These are phyloP conservation scores for Microplitis manilae DNA, from an alignment of 2,888 invertebrate species.

Conservation along the genomic window DNA sequence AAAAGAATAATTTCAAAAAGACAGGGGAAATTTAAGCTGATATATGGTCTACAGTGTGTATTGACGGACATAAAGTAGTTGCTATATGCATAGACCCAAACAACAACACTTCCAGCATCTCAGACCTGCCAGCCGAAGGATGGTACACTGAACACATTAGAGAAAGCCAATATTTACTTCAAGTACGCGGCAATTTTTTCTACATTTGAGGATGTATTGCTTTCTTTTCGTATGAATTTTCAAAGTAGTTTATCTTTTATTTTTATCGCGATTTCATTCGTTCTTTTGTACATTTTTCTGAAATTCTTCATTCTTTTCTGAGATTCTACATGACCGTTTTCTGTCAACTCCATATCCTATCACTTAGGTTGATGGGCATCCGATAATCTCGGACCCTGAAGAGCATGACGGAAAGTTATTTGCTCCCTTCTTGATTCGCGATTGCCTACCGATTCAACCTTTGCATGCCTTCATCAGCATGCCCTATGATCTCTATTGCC, in stretches of 20 bases:
- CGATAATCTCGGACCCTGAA: slow-evolving; percentile 49
- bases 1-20: slow-evolving; percentile 61
- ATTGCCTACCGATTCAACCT: slow-evolving; percentile 50
- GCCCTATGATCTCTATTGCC: slow-evolving; percentile 54
- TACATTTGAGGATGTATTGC: too few species aligned
- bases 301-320: background rate
- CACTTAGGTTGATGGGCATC: slow-evolving; percentile 48
- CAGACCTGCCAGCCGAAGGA: slow-evolving; percentile 45
- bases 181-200: slow-evolving; percentile 38
- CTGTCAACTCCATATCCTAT: slow-evolving; percentile 51
- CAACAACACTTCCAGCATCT: slow-evolving; percentile 25
- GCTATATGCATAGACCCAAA: slow-evolving; percentile 40
- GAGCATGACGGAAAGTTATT: slow-evolving; percentile 51
- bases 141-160: slow-evolving; percentile 53
- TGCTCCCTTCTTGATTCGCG: slow-evolving; percentile 42
- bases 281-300: slow-evolving; percentile 45
- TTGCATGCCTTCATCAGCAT: slow-evolving; percentile 47
- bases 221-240: too few species aligned
- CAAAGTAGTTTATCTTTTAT: too few species aligned
- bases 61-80: slow-evolving; percentile 54
- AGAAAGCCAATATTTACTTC: slow-evolving; percentile 54
- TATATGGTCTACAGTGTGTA: slow-evolving; percentile 58
- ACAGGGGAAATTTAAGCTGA: slow-evolving; percentile 62
- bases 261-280: slow-evolving; percentile 33
- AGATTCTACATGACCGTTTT: slow-evolving; percentile 13